Evolutionary conservation across 2,113 vertebrate species (phyloP).

Genomic region (Corvus moneduloides): DNA sequence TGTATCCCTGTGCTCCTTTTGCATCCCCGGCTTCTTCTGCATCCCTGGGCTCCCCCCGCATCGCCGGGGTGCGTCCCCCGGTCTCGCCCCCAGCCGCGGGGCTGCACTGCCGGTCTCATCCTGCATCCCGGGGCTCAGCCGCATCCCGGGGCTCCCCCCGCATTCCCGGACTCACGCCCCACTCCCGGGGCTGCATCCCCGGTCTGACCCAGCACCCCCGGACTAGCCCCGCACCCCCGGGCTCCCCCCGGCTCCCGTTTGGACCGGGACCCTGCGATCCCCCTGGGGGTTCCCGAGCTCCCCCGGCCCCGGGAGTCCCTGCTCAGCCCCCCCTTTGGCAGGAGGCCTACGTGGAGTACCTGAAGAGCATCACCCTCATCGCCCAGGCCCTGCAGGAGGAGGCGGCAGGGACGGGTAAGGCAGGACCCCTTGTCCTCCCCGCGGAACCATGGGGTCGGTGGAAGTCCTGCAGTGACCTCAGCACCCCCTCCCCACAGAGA

Average conservation of each 20-base stretch:
- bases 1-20: background rate
- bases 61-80: background rate
- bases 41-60: background rate
- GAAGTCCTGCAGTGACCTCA: background rate
- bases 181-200: too few relatives aligned
- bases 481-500: constrained; percentile 31
- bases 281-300: background rate
- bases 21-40: background rate
- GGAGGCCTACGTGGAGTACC: constrained; percentile 91
- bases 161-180: background rate
- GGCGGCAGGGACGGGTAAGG: constrained; percentile 68
- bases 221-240: background rate
- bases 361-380: constrained; percentile 86
- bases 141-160: background rate
- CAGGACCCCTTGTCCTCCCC: background rate
- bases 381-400: constrained; percentile 87
- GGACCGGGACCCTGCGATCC: background rate
- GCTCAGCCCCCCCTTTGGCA: constrained; percentile 35
- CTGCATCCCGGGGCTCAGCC: background rate
- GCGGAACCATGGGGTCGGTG: accelerated
- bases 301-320: background rate
- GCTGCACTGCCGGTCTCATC: background rate
- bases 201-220: background rate
- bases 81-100: background rate
- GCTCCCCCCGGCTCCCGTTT: background rate